These are phyloP conservation scores for Hormiphora californensis DNA, from an alignment of 37 sponge, comb jelly and placozoan species.

Conservation along the genomic window DNA sequence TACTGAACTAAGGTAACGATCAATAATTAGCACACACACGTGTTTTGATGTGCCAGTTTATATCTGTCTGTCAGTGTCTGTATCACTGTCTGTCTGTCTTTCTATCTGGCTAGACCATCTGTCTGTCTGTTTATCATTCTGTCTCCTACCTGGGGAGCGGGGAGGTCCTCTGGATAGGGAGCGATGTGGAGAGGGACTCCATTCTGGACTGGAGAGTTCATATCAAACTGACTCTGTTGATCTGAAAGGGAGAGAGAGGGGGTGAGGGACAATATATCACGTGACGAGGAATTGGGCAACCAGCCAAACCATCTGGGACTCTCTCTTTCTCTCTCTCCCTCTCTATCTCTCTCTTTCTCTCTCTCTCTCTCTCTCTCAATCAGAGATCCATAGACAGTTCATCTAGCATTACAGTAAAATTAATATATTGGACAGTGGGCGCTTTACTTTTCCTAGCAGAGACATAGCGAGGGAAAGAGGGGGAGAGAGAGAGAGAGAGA, in stretches of 20 bases:
- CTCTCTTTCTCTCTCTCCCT: too few species aligned
- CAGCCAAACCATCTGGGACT: too few species aligned
- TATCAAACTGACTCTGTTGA: constrained; percentile 48
- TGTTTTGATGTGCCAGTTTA: too few species aligned
- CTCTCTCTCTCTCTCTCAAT: too few species aligned
- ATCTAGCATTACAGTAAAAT: too few species aligned
- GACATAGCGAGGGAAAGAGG: not conserved
- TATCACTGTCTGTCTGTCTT: too few species aligned
- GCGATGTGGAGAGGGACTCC: constrained; percentile 50
- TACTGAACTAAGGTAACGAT: constrained; percentile 46
- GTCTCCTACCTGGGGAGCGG: constrained; percentile 34
- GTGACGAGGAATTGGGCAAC: not conserved
- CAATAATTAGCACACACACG: too few species aligned
- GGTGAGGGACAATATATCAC: not conserved
- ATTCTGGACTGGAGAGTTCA: constrained; percentile 46
- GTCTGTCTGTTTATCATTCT: too few species aligned
- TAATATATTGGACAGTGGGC: not conserved
- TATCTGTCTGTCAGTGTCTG: too few species aligned
- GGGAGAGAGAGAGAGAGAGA: not conserved
- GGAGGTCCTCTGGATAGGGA: constrained; percentile 44
- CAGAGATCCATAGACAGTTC: too few species aligned
- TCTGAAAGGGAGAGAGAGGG: not conserved
- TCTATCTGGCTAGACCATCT: too few species aligned
- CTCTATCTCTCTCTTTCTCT: too few species aligned
- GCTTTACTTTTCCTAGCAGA: not conserved